Conservation (phyloP, 2,888 invertebrate species). For the Calliphora vomitoria region DNA sequence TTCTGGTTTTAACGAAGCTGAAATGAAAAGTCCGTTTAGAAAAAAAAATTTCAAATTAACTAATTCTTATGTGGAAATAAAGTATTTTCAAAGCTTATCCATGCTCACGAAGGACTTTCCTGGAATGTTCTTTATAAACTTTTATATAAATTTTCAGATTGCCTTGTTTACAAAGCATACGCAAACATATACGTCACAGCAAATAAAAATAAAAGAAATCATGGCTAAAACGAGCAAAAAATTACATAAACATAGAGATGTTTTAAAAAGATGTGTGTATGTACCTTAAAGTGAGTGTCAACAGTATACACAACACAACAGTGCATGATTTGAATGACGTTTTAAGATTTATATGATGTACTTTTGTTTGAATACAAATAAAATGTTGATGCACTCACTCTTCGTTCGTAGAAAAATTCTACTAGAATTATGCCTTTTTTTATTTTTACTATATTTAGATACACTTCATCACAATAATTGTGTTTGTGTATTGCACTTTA, state of each 20-base stretch:
- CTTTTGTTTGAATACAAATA: slow-evolving; percentile 14
- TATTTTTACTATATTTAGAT: slow-evolving; percentile 55
- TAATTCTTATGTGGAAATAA: no score
- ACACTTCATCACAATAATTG: slow-evolving; percentile 70
- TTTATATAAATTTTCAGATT: background rate
- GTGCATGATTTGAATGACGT: slow-evolving; percentile 41
- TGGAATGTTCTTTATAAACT: background rate
- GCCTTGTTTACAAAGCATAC: background rate
- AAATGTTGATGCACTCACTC: slow-evolving; percentile 38
- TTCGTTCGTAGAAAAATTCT: background rate
- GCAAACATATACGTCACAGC: background rate
- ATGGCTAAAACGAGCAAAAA: background rate
- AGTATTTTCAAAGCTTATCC: no score
- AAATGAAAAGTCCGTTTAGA: background rate
- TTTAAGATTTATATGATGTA: slow-evolving; percentile 31
- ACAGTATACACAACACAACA: background rate
- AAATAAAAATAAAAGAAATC: background rate
- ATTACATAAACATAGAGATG: background rate
- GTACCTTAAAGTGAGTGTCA: slow-evolving; percentile 46
- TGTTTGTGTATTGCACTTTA: slow-evolving; percentile 65
- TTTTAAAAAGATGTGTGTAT: background rate
- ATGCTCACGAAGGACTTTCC: background rate
- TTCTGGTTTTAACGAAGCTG: background rate
- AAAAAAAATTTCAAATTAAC: background rate
- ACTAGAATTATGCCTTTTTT: background rate